Conservation (phyloP, 2,888 invertebrate genomes). For the Callosobruchus maculatus region DNA sequence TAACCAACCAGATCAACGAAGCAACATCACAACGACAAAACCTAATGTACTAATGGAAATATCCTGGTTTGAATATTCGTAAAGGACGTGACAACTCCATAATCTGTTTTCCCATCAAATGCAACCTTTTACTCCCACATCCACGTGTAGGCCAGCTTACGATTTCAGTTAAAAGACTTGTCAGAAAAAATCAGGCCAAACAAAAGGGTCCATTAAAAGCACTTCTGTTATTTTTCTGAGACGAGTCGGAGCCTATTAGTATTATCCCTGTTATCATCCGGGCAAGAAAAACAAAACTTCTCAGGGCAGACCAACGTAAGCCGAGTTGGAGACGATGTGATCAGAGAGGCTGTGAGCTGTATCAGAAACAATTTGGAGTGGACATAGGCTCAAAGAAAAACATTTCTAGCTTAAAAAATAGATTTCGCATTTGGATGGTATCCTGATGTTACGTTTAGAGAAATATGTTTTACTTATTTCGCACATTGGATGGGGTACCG, state of each 20-base stretch:
- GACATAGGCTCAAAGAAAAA: background rate
- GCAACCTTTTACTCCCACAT: background rate
- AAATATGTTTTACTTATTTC: too few species aligned
- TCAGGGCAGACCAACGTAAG: background rate
- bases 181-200: background rate
- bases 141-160: background rate
- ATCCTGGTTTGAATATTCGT: too few species aligned
- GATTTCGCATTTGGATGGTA: too few species aligned
- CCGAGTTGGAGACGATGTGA: background rate
- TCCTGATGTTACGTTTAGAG: too few species aligned
- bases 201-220: background rate
- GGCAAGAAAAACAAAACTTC: background rate
- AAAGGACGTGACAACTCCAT: background rate
- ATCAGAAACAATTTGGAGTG: background rate
- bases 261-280: background rate
- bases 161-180: background rate
- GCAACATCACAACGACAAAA: too few species aligned
- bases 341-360: background rate
- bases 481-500: too few species aligned
- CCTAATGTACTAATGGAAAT: too few species aligned
- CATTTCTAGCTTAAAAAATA: background rate
- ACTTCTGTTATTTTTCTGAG: background rate
- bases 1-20: too few species aligned
- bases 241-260: background rate
- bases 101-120: background rate